Base-by-base conservation (phyloP, 2,888 invertebrate genomes). In the Caenorhabditis panamensis region DNA sequence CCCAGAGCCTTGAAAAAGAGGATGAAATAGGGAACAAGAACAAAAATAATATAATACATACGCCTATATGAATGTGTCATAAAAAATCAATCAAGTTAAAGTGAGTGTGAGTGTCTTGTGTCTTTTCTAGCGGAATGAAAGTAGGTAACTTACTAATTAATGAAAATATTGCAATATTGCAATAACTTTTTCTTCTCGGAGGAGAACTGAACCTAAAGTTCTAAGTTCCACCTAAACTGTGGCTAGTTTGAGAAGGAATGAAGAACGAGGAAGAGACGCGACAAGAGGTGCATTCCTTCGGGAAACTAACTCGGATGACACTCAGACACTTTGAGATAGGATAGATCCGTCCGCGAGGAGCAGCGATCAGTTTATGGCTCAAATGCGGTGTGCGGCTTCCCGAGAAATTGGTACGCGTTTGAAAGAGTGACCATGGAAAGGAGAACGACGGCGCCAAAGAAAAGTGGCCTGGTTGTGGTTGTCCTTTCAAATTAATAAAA, bases 1-100 rank as follows among this genome's bases (percentile, higher is more conserved):
- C 82, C 82, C 62, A 78, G 62, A 20, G 79, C 79, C 82, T 82
- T 51, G 8, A 78, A 79, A 28, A 28, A n/a, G 18, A 18, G 20
- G 36, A 37, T 61, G 53, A 51, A 54, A 26, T 31, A n/a, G 24
- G 13, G 5, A 4, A 24, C 11, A 16, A 20, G 47, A 44, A 31
- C 13, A 36, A 24, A 20, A n/a, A n/a, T n/a, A n/a, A n/a, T n/a
- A n/a, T n/a, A 49, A 63, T 16, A 58, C 11, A 31, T 22, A 20
- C 20, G 22, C 13, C 28, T 56, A 41, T 24, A 37, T 53, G 53
- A 22, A 53, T 41, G 31, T 22, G 62, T 47, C 56, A 72, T 72
- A 72, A 72, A 72, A 72, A 58, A 62, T 63, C 72, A 72, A 72
- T 72, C 63, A 36, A 58, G 49, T 22, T 44, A 22, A 63, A 72